phyloP scores from a whole-genome alignment of 2,113 vertebrate species.

The Craseonycteris thonglongyai region DNA sequence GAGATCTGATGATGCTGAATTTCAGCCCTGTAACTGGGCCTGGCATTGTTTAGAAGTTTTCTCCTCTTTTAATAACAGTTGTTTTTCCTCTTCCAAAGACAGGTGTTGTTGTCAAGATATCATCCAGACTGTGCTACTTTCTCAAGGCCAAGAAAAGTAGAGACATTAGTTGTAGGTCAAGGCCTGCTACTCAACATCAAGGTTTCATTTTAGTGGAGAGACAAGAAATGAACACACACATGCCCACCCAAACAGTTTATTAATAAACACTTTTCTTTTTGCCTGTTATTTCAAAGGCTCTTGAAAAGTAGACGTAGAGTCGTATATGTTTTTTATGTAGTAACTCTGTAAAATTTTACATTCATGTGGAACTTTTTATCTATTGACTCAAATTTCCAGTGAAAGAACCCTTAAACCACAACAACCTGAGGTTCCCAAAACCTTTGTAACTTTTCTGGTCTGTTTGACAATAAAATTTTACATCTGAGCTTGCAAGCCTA shows the following conservation, averaged over 20 bases:
- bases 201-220: conserved; percentile 68
- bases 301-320: neutral
- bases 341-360: conserved; percentile 34
- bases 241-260: conserved; percentile 49
- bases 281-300: conserved; percentile 49
- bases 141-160: conserved; percentile 61
- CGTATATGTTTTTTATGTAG: conserved; percentile 30
- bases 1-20: neutral
- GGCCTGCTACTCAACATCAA: conserved; percentile 65
- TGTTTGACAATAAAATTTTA: conserved; percentile 66
- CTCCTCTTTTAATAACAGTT: conserved; percentile 38
- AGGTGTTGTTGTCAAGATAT: conserved; percentile 51
- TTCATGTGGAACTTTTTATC: conserved; percentile 22
- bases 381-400: conserved; percentile 40
- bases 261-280: conserved; percentile 24
- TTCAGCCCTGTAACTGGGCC: neutral
- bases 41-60: conserved; percentile 38
- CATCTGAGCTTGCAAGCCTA: conserved; percentile 68
- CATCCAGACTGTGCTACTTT: conserved; percentile 53
- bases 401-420: conserved; percentile 29
- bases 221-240: neutral
- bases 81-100: conserved; percentile 63
- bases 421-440: conserved; percentile 40
- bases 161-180: conserved; percentile 71
- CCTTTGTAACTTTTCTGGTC: neutral